Evolutionary conservation across 2,888 invertebrate genomes (phyloP), one percentile per base, ranked within the genome.

Genomic region (Toxonevra muliebris): DNA sequence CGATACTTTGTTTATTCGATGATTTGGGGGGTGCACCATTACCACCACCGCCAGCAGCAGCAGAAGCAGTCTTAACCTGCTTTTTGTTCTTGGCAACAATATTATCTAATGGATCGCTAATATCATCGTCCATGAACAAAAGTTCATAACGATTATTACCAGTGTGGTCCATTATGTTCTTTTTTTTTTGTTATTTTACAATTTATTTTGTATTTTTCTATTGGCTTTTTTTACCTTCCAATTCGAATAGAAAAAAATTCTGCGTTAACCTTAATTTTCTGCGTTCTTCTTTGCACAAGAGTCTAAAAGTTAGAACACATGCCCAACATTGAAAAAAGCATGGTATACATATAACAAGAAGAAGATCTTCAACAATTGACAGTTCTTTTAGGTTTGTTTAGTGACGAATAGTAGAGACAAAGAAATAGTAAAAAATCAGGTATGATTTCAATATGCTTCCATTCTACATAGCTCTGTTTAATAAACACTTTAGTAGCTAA

Each of bases 91-190:
- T 81, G 71, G 80, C 80, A 74, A 80, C 79, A 76, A 82, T 76
- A 80, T 83, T 84, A 82, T 85, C 85, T 82, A 85, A 83, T 80
- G 84, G 83, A 80, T 84, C 84, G 77, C 81, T 80, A 76, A 82
- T 79, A 79, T 85, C 84, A 76, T 85, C 84, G 80, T 85, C 84
- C 83, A 85, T 84, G 82, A 82, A 85, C 81, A 85, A 83, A 74
- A 85, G 82, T 79, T 85, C 84, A 80, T 85, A 85, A 77, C 84
- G 85, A 82, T 85, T 85, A 76, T 83, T 84, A 75, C 84, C 85
- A 78, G 83, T 77, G 76, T 81, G 82, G 78, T 85, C 85, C 85
- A 85, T 85, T 70, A 73, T 80, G 52, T 66, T 20, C 69, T 64
- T 67, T 72, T 74, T 63, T 70, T 65, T 58, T n/a, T 61, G 60